Conservation (phyloP, 2,888 invertebrate genomes). For the Nycteola revayana region DNA sequence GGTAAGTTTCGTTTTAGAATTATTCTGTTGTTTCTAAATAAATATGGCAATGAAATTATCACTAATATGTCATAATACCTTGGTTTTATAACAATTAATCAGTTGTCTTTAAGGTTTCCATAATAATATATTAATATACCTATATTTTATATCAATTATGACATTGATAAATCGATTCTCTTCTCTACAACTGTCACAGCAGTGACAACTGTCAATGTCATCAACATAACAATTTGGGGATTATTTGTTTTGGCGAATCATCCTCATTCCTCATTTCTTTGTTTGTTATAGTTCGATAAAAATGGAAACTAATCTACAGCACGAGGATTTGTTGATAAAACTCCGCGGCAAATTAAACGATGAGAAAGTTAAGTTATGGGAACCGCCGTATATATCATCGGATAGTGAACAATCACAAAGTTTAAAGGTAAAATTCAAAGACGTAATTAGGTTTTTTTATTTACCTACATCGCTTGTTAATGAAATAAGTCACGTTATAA, state of each 20-base stretch:
- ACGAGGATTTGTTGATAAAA: conserved; percentile 85
- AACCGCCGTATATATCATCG: conserved; percentile 84
- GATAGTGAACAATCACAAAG: conserved; percentile 58
- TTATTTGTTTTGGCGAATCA: conserved; percentile 40
- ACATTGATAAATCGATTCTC: too few species aligned
- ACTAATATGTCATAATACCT: too few species aligned
- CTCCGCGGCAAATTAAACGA: conserved; percentile 85
- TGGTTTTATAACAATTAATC: too few species aligned
- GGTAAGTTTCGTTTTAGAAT: too few species aligned
- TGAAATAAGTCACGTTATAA: too few species aligned
- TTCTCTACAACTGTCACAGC: too few species aligned
- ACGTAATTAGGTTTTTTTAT: conserved; percentile 1
- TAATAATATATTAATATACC: too few species aligned
- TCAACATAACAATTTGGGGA: conserved; percentile 1
- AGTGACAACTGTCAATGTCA: neutral
- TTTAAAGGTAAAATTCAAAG: conserved; percentile 60
- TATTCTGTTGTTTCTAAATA: too few species aligned
- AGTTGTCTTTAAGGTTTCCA: too few species aligned
- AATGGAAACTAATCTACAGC: conserved; percentile 64
- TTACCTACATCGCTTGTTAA: too few species aligned
- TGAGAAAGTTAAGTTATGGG: conserved; percentile 88
- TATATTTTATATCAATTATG: too few species aligned
- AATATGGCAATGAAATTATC: too few species aligned
- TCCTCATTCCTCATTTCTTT: conserved; percentile 21
- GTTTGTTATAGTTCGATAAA: conserved; percentile 3